A percentile compares a stretch with the other conserved stretches of the same genome.
Conservation (phyloP, 2,113 vertebrate genomes). For the Canis aureus region DNA sequence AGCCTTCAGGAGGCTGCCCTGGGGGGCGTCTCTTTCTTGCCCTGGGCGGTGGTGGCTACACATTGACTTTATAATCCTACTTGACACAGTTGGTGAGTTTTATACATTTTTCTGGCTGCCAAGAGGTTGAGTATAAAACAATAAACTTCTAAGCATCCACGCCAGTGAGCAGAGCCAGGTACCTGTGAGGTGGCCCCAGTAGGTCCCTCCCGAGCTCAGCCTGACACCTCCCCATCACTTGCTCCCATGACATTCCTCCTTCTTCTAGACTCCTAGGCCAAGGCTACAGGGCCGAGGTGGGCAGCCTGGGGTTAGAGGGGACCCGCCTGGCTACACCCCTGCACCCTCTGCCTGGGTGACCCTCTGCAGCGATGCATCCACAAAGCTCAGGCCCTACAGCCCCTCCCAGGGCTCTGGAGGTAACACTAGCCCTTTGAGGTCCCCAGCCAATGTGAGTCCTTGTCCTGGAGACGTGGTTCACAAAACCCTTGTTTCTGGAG, state of each 20-base stretch:
- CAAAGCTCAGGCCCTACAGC: accelerated
- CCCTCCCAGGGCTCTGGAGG: accelerated
- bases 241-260: accelerated
- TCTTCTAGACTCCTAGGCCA: background rate
- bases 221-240: accelerated
- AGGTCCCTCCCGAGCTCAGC: background rate
- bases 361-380: accelerated
- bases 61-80: background rate
- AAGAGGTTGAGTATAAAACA: background rate
- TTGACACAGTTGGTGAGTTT: background rate
- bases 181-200: too few species aligned
- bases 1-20: background rate
- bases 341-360: accelerated
- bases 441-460: accelerated
- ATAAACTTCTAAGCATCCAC: background rate
- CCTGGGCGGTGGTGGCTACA: background rate
- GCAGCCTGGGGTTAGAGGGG: background rate
- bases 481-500: background rate
- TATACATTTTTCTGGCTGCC: background rate
- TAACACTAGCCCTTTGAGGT: background rate
- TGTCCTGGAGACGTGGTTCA: background rate
- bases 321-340: background rate
- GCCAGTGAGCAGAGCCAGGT: background rate
- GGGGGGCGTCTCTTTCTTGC: background rate
- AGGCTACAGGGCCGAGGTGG: background rate